Conservation (phyloP, 2,797 vertebrate species). For the Triplophysa bombifrons region DNA sequence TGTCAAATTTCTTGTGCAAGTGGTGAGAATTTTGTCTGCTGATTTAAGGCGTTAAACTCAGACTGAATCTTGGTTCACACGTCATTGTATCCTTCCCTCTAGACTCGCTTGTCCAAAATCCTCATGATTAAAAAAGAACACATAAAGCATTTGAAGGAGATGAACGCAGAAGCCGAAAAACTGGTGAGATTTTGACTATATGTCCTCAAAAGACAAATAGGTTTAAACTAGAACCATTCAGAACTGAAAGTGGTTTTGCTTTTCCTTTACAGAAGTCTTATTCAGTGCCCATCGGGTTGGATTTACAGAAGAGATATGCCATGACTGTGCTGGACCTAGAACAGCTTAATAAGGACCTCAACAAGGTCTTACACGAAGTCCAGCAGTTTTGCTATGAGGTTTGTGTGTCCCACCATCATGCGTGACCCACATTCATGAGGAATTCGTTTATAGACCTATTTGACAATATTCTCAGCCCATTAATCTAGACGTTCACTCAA, state of each 20-base stretch:
- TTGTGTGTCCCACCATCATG: constrained; percentile 28
- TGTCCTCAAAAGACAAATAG: too few relatives aligned
- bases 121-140: constrained; percentile 99
- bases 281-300: constrained; percentile 88
- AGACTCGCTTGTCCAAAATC: constrained; percentile 98
- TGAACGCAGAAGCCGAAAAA: constrained; percentile 99
- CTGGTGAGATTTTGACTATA: constrained; percentile 76
- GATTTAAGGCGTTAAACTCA: not conserved
- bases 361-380: constrained; percentile 96
- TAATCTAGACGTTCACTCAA: too few relatives aligned
- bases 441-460: not conserved
- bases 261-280: constrained; percentile 88
- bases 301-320: constrained; percentile 96
- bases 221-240: not conserved
- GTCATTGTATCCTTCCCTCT: constrained; percentile 16
- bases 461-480: too few relatives aligned
- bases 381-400: constrained; percentile 97
- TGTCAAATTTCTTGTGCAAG: constrained; percentile 97
- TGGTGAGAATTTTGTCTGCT: constrained; percentile 79
- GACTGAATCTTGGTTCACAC: not conserved
- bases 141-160: constrained; percentile 96
- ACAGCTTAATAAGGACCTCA: constrained; percentile 96
- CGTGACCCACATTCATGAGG: not conserved
- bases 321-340: constrained; percentile 95
- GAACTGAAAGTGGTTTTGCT: not conserved